These are phyloP conservation scores for Onthophagus sagittarius DNA, from an alignment of 2,888 invertebrate genomes.

Conservation along the genomic window DNA sequence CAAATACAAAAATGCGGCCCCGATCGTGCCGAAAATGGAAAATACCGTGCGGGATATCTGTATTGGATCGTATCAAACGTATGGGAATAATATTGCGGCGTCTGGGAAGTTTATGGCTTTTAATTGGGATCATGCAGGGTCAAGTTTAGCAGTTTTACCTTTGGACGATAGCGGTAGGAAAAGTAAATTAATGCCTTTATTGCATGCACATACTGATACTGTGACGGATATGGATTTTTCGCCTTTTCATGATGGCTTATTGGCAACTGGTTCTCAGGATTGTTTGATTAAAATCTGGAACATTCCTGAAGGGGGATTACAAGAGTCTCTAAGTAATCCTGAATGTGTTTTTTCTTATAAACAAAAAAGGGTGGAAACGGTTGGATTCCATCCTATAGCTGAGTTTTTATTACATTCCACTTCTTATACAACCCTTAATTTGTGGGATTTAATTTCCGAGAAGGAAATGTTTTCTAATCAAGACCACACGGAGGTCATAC, in stretches of 20 bases:
- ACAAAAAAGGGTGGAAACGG: slow-evolving; percentile 82
- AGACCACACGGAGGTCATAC: slow-evolving; percentile 78
- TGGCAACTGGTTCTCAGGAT: slow-evolving; percentile 88
- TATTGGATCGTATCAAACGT: slow-evolving; percentile 90
- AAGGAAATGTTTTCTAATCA: slow-evolving; percentile 72
- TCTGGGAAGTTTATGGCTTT: slow-evolving; percentile 93
- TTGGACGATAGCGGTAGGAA: slow-evolving; percentile 85
- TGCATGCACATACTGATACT: slow-evolving; percentile 84
- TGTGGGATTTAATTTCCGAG: slow-evolving; percentile 84
- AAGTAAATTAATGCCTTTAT: slow-evolving; percentile 80
- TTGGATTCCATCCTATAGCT: slow-evolving; percentile 88
- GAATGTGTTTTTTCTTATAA: slow-evolving; percentile 80
- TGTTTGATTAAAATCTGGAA: slow-evolving; percentile 89
- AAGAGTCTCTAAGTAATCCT: slow-evolving; percentile 70
- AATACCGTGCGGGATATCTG: slow-evolving; percentile 82
- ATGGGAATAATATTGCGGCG: slow-evolving; percentile 92
- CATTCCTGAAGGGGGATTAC: slow-evolving; percentile 74
- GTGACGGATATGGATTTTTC: slow-evolving; percentile 95
- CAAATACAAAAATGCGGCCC: slow-evolving; percentile 97
- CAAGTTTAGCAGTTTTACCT: slow-evolving; percentile 84
- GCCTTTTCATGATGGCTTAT: slow-evolving; percentile 88
- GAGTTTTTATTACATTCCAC: slow-evolving; percentile 86
- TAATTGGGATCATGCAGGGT: slow-evolving; percentile 89
- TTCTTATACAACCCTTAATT: slow-evolving; percentile 72
- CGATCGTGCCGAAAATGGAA: slow-evolving; percentile 93